A percentile compares a stretch with the other conserved stretches of the same genome.
Evolutionary conservation across 2,888 invertebrate species (phyloP).

Genomic region (Tenthredo distinguenda): DNA sequence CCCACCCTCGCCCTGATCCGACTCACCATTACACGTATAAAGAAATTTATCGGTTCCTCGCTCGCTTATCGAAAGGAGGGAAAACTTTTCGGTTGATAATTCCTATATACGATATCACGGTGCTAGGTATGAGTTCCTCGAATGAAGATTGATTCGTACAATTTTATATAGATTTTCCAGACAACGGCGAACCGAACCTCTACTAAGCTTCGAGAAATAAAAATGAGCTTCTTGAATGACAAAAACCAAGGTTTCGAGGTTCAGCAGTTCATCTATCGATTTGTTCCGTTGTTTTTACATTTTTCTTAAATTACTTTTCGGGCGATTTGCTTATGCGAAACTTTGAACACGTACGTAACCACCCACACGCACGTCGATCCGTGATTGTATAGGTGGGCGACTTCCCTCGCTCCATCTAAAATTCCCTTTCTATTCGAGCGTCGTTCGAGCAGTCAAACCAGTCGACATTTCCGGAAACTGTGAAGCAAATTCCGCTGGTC

Average conservation of each 20-base stretch:
- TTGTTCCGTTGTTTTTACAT: too few species aligned
- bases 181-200: neutral
- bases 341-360: neutral
- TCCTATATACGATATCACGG: neutral
- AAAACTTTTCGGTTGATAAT: constrained; percentile 30
- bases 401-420: constrained; percentile 6
- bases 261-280: too few species aligned
- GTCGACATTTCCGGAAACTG: constrained; percentile 43
- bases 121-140: neutral
- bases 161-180: neutral
- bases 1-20: neutral
- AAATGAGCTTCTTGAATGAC: too few species aligned
- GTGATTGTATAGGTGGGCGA: neutral
- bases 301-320: neutral
- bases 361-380: neutral
- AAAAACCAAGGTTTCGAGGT: too few species aligned
- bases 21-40: neutral
- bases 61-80: neutral
- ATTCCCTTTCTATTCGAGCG: constrained; percentile 27
- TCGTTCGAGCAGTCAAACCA: constrained; percentile 19
- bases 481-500: constrained; percentile 30
- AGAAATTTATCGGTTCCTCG: constrained; percentile 22
- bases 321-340: neutral
- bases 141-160: constrained; percentile 31
- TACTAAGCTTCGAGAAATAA: neutral